These are phyloP conservation scores for Philhelius pedissequus DNA, from an alignment of 2,888 invertebrate genomes.

Conservation along the genomic window DNA sequence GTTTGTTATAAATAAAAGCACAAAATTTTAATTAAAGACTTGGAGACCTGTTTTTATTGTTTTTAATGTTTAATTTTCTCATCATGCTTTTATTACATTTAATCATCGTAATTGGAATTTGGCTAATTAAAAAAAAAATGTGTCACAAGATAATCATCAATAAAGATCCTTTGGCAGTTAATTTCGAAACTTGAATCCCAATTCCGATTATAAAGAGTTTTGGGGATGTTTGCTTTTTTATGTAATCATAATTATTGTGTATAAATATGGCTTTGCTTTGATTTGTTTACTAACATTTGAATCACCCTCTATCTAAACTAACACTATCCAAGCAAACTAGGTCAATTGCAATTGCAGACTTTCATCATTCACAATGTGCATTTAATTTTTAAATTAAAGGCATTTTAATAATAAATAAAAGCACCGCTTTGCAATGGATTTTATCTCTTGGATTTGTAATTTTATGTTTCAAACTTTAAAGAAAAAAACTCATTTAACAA, in stretches of 20 bases:
- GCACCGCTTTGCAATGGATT: neutral
- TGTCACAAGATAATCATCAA: neutral
- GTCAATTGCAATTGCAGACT: neutral
- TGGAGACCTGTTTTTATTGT: neutral
- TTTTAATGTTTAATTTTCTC: neutral
- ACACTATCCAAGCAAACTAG: neutral
- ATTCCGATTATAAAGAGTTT: neutral
- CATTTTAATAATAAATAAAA: neutral
- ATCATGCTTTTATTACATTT: neutral
- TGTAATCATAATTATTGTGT: neutral
- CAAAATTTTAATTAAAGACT: neutral
- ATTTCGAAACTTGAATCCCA: neutral
- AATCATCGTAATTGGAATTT: neutral
- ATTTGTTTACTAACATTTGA: neutral
- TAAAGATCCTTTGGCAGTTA: neutral
- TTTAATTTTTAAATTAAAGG: neutral
- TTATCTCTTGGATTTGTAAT: neutral
- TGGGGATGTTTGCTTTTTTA: neutral
- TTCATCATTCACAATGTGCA: neutral
- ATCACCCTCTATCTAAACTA: neutral
- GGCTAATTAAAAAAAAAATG: neutral
- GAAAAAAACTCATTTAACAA: conserved; percentile 2
- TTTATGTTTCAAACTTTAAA: neutral
- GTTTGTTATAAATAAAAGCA: conserved; percentile 45
- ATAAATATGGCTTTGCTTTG: conserved; percentile 9